Base-by-base conservation (phyloP, 2,888 invertebrate genomes). In the Noctua comes region DNA sequence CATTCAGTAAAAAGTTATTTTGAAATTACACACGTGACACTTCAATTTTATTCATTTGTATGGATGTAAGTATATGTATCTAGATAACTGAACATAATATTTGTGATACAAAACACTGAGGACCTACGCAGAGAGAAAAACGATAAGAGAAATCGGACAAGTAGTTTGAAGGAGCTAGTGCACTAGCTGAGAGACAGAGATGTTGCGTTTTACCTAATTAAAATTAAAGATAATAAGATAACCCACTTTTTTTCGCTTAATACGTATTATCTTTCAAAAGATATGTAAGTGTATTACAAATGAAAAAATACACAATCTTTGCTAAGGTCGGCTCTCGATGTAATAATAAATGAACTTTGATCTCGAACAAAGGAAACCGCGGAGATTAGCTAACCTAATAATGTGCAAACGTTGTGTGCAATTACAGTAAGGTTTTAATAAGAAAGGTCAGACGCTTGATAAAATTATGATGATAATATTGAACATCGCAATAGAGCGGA, bases 361-460 rank as follows among this genome's bases (percentile, higher is more conserved):
- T 82, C 68, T 75, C n/a, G n/a, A 64, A 81, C 82, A 75, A 81
- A 82, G 68, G 40, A 10, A 48, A 57, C 82, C 76, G 76, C 76
- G 27, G 62, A 75, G 80, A 81, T 76, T 64, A 80, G 54, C 66
- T 88, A 89, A 89, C 85, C 80, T 77, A 89, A 89, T 89, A 89
- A 86, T 81, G 80, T 73, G 68, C 78, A 77, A 86, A 85, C 80
- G 83, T 78, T 79, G 84, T 86, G 83, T 87, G 84, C 72, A 84
- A 90, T 89, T 82, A 81, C 70, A 84, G 80, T 68, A 76, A 80
- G 74, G 80, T 82, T 80, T 77, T 86, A 86, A 86, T 86, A 86
- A 79, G 82, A 88, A 87, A 89, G 87, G 84, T 85, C 87, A 90
- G 82, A 82, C 78, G 66, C 65, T 27, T 83, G 82, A 79, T 82